Percentiles rank a stretch among this genome's conserved stretches.
Evolutionary conservation across 2,113 vertebrate species (phyloP).

Genomic region (Triplophysa rosa): DNA sequence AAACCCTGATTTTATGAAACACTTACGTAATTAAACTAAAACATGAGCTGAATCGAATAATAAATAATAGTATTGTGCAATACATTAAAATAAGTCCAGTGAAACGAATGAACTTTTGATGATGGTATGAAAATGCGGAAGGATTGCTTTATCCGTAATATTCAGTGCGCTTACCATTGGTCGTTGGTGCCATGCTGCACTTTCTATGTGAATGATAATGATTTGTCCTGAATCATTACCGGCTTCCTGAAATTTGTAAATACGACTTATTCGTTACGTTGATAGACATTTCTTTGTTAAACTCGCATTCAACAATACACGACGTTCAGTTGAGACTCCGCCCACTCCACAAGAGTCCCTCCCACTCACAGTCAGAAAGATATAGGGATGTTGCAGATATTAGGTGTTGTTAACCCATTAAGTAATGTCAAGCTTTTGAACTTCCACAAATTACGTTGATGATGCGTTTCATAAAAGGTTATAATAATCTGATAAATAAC

Average conservation of each 20-base stretch:
- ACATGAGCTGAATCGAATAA: not conserved
- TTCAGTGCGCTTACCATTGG: slow-evolving; percentile 34
- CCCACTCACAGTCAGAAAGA: not conserved
- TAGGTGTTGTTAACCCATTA: too few species aligned
- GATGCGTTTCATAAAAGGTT: too few species aligned
- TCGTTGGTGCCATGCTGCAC: not conserved
- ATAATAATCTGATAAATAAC: too few species aligned
- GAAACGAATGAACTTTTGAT: not conserved
- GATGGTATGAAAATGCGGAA: not conserved
- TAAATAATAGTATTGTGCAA: not conserved
- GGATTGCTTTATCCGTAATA: not conserved
- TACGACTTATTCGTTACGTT: slow-evolving; percentile 49
- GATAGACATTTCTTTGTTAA: slow-evolving; percentile 23
- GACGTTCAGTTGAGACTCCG: not conserved
- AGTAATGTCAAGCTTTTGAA: too few species aligned
- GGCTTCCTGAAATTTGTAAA: slow-evolving; percentile 10
- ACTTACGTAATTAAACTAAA: not conserved
- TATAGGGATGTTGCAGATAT: not conserved
- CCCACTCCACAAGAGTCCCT: not conserved
- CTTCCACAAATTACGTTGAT: too few species aligned
- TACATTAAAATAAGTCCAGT: not conserved
- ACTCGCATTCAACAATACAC: slow-evolving; percentile 18
- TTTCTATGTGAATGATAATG: not conserved
- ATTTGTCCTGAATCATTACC: slow-evolving; percentile 56
- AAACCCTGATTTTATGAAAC: not conserved